Base-by-base conservation (phyloP, 2,113 vertebrate species). In the Nothocercus nigrocapillus region DNA sequence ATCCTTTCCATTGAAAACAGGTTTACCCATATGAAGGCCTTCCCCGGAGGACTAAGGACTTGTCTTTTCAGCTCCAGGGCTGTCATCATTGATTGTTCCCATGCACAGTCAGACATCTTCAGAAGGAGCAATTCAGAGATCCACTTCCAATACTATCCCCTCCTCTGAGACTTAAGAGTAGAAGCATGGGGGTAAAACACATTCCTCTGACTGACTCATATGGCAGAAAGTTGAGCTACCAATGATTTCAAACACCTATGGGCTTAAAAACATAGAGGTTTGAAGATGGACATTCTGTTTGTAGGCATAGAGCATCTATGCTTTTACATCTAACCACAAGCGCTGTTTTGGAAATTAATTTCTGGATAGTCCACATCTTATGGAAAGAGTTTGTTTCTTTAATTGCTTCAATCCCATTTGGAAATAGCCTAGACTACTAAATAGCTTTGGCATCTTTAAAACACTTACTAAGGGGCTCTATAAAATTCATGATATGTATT, bases 331-430 rank as follows among this genome's bases (percentile, higher is more conserved):
- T 36, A 73, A 42, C 9, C 11, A 73, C 17, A 16, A 9, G 24
- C 25, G 7, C 19, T 5, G 25, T 74, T 94, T 85, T 42, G 42
- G 61, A 95, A 91, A 83, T 73, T 49, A 69, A 58, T 27, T 91
- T 76, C 58, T 77, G 22, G 21, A 51, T 66, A 30, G 44, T 28
- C 22, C 84, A 78, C 69, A 63, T 82, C 73, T 47, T 47, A 68
- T 47, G 61, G 42, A 70, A 93, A 75, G 38, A 5, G 16, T 36
- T 93, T 95, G 85, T 94, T 96, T 93, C 83, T 56, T 13, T 83
- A 22, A 92, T 69, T n/a, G 13, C 5, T 64, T 84, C 62, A 49
- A 56, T 73, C 40, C 0, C 54, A 66, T 89, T 95, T 82, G 82
- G 76, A 91, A 80, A 38, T n/a, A 40, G 14, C 64, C 56, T 45